phyloP scores from a whole-genome alignment of 2,888 invertebrate genomes.

The Herminia tarsipennalis region DNA sequence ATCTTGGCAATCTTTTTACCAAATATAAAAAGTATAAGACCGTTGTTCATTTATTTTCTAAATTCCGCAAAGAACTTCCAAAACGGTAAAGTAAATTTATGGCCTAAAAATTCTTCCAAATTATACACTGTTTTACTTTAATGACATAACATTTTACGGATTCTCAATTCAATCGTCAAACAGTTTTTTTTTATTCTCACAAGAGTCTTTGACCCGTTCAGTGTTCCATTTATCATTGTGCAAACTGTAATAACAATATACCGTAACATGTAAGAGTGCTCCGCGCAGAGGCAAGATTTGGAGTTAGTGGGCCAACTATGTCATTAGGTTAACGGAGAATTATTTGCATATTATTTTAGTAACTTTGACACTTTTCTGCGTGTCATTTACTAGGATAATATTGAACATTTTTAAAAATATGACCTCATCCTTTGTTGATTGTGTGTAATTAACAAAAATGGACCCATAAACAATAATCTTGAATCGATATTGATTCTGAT shows the following conservation, averaged over 20 bases:
- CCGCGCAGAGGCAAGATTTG: slow-evolving; percentile 58
- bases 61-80: neutral
- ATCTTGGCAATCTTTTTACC: no score
- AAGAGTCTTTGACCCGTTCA: slow-evolving; percentile 75
- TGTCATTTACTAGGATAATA: slow-evolving; percentile 5
- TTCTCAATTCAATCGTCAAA: slow-evolving; percentile 47
- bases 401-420: no score
- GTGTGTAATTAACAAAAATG: no score
- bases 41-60: no score
- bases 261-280: slow-evolving; percentile 75
- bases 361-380: slow-evolving; percentile 26
- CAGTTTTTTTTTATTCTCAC: slow-evolving; percentile 50
- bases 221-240: slow-evolving; percentile 69
- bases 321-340: slow-evolving; percentile 78
- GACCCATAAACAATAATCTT: no score
- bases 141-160: slow-evolving; percentile 59
- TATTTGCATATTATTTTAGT: slow-evolving; percentile 68
- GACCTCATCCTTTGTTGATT: no score
- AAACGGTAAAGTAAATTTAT: neutral
- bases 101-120: slow-evolving; percentile 22
- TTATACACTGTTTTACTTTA: slow-evolving; percentile 46
- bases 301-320: slow-evolving; percentile 75
- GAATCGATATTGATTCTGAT: no score
- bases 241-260: slow-evolving; percentile 69
- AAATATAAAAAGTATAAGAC: no score